Base-by-base conservation (phyloP, 2,113 vertebrate genomes). In the Vanacampus margaritifer region DNA sequence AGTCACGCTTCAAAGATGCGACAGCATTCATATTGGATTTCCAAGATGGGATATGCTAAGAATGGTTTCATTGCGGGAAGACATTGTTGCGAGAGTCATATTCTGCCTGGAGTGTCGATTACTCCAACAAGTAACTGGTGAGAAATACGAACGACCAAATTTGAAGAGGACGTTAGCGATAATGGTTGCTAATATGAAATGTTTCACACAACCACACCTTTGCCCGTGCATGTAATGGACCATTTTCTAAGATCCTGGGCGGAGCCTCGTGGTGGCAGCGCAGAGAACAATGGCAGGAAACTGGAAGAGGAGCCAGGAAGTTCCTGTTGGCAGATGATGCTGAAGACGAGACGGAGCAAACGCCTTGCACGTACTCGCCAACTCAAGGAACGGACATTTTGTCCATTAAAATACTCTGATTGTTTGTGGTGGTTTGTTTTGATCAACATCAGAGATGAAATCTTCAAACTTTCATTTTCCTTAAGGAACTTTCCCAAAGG, bases 201-300 rank as follows among this genome's bases (percentile, higher is more conserved):
- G 10, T 37, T 19, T 12, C 17, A 61, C 36, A 58, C 43, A 50
- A 12, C n/a, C 68, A 37, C 13, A 43, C 21, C 41, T 46, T 41
- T 56, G n/a, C 23, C 69, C 73, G 62, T 69, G 64, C 60, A 41
- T 37, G 85, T 88, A 89, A 88, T 64, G 57, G 64, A n/a, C 17
- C 32, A 60, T 83, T 88, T 90, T 88, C 89, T 85, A 88, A 90
- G 86, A 90, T 90, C 78, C 82, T 79, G 76, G 83, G 87, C 72
- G 83, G 85, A 84, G 81, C 71, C 21, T 79, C 0, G 75, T 67
- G 71, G 67, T 80, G 81, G 81, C 80, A 79, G 81, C 16, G 35
- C 2, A 36, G 17, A 79, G 85, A 81, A 92, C 89, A 92, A 91
- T 91, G 69, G 65, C 88, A 90, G 91, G 91, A 92, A 91, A 87